Percentiles rank a stretch among this genome's conserved stretches.
These are phyloP conservation scores for Malthinus seriepunctatus DNA, from an alignment of 2,888 invertebrate genomes.

Conservation along the genomic window DNA sequence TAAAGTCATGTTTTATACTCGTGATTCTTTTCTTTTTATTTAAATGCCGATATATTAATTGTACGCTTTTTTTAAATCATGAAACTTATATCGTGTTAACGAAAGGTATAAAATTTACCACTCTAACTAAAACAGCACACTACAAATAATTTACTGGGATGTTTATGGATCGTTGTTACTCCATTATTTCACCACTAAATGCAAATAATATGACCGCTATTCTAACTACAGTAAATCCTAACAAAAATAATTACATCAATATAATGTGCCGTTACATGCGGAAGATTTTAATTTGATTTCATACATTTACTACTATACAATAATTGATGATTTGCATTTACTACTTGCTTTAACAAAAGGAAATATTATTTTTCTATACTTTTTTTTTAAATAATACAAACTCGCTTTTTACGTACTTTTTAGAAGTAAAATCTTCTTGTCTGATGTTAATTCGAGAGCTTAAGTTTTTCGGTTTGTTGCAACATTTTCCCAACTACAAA, in stretches of 20 bases:
- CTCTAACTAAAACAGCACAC: background rate
- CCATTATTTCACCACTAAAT: constrained; percentile 25
- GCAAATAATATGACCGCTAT: constrained; percentile 24
- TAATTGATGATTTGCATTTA: constrained; percentile 18
- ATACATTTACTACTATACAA: constrained; percentile 11
- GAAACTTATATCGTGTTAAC: background rate
- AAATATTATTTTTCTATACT: background rate
- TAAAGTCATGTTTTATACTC: constrained; percentile 9
- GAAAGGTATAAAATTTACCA: background rate
- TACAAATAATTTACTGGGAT: constrained; percentile 9
- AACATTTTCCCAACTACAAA: too few species aligned
- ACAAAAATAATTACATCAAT: constrained; percentile 25
- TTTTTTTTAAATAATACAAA: background rate
- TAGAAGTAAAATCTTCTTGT: background rate
- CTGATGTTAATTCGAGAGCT: too few species aligned
- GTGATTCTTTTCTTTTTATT: constrained; percentile 15
- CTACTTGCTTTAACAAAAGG: constrained; percentile 5
- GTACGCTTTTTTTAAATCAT: background rate
- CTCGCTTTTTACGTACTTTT: background rate
- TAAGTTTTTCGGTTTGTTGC: too few species aligned
- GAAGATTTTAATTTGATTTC: constrained; percentile 28
- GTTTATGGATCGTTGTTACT: constrained; percentile 16
- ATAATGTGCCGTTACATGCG: constrained; percentile 25
- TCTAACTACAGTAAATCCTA: constrained; percentile 21
- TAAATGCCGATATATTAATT: constrained; percentile 8